These are phyloP conservation scores for Eubasilissa regina DNA, from an alignment of 1,140 invertebrate species.

Conservation along the genomic window DNA sequence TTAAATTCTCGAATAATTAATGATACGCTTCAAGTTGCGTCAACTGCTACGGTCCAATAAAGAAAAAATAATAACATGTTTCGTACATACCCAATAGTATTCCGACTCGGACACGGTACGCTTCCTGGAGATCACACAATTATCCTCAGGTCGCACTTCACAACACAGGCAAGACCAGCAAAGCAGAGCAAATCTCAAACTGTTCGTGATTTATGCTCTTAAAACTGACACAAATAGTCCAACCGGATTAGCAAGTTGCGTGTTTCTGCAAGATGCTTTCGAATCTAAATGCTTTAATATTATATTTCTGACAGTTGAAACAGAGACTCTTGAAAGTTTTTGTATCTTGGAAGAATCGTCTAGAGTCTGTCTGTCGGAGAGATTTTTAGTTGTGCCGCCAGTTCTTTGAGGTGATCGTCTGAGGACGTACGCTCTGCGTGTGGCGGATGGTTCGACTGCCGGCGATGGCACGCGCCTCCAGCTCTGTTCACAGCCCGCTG, in stretches of 20 bases:
- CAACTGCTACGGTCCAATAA: too few species aligned
- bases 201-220: background rate
- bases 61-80: too few species aligned
- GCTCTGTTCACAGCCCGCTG: slow-evolving; percentile 54
- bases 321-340: background rate
- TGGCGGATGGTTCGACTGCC: slow-evolving; percentile 41
- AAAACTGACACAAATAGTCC: slow-evolving; percentile 11
- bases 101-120: background rate
- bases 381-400: too few species aligned
- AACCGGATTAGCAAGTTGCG: too few species aligned
- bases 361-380: background rate
- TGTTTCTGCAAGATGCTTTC: too few species aligned
- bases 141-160: slow-evolving; percentile 1
- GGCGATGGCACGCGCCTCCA: slow-evolving; percentile 44
- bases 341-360: background rate
- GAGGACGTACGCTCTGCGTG: slow-evolving; percentile 34
- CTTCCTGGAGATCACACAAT: background rate
- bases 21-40: too few species aligned
- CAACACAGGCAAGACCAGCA: slow-evolving; percentile 11
- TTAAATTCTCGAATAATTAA: too few species aligned
- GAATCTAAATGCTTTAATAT: too few species aligned
- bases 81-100: slow-evolving; percentile 15
- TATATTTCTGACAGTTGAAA: too few species aligned
- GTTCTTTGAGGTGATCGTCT: background rate
- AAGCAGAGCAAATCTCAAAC: background rate